Base-by-base conservation (phyloP, 2,797 vertebrate genomes). In the Spinibarbus caldwelli region DNA sequence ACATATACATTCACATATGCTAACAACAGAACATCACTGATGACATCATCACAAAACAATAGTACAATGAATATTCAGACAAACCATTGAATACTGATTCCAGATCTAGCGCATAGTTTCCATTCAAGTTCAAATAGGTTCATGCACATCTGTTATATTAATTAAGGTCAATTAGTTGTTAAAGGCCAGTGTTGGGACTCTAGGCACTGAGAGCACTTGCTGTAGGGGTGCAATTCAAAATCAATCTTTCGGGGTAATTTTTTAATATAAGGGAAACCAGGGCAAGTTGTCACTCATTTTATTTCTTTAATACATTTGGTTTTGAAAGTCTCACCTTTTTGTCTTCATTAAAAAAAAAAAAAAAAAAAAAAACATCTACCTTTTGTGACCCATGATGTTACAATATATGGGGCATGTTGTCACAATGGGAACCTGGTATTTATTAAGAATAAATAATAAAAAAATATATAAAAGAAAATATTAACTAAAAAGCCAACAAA, bases 111-210 rank as follows among this genome's bases (percentile, higher is more conserved):
- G 7, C 52, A 62, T 47, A 14, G 29, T 66, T 47, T 66, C 6
- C 10, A 38, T 76, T 83, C 59, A 38, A 17, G n/a, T 67, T 76
- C 71, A 36, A 34, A 19, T 45, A 73, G n/a, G 36, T 73, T 76
- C 7, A 38, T 52, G 71, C 67, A 82, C n/a, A 72, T 43, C 34
- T 76, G 8, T 83, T 52, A 75, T 66, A 78, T 59, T 36, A 59
- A 59, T 78, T 78, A 59, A 17, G 75, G 54, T 36, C 36, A 78
- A 78, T 78, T 78, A 78, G 36, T 23, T 41, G 36, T 78, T 78
- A 29, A 54, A 78, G 54, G 14, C 52, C n/a, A 26, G 12, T 26
- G 75, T 78, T 59, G 52, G 23, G 34, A 77, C 34, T 57, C 12
- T 38, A 29, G 6, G 49, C 72, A 75, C 47, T 12, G 29, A 76